Base-by-base conservation (phyloP, 2,888 invertebrate genomes). In the Xestia c-nigrum region DNA sequence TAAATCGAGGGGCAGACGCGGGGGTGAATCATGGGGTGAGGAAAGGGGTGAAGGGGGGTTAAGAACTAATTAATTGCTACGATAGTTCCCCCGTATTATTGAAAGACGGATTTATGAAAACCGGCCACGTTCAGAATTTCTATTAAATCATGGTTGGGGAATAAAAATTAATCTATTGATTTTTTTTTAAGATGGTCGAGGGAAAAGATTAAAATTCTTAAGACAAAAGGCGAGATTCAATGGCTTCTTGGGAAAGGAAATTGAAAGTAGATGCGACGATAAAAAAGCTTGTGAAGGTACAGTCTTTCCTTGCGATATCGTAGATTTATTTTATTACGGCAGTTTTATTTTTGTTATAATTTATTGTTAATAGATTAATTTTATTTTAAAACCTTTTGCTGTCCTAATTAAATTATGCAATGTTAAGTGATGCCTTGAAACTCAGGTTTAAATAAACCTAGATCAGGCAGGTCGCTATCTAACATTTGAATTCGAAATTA, bases 31-130 rank as follows among this genome's bases (percentile, higher is more conserved):
- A 68, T 67, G 59, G 59, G 59, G 19, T 50, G 73, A 57, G 66
- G 80, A 80, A 69, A 6, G 81, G 63, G 66, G 74, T 61, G 76
- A 74, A 10, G 5, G 80, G 65, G 65, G 70, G 61, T 76, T 57
- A 55, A 69, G 81, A 86, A 87, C 89, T 90, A 90, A 92, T 92
- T 92, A 92, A 92, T 92, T 90, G 87, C 84, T 72, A 74, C 84
- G 89, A 91, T 92, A 92, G 91, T 92, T 92, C 85, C 87, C 78
- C 74, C 77, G 76, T 83, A 82, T 88, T 86, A 90, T 90, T 89
- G 88, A 88, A 89, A 89, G 87, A 87, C 87, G 85, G 87, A 89
- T 88, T 89, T 86, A 89, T 88, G 86, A 85, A 85, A 80, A 43
- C 64, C 43, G 68, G 80, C 72, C 72, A 57, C 66, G 77, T 63